Percentiles rank a stretch among this genome's conserved stretches.
These are phyloP conservation scores for Sarcoramphus papa DNA, from an alignment of 2,797 vertebrate species.

Conservation along the genomic window DNA sequence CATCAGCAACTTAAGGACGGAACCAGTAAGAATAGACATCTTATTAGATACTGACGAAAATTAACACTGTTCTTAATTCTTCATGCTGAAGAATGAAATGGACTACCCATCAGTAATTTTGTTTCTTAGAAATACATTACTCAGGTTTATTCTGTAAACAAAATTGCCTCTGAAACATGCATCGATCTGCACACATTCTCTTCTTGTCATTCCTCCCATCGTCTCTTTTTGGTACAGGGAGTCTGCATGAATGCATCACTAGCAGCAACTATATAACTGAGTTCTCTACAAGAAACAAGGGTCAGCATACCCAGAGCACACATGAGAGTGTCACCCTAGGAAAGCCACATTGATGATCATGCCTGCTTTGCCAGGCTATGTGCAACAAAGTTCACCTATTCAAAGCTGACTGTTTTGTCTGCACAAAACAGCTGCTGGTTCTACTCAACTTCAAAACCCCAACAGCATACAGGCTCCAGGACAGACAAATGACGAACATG, in stretches of 20 bases:
- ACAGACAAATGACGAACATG: not conserved
- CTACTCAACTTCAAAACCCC: not conserved
- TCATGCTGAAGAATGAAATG: not conserved
- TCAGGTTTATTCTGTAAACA: not conserved
- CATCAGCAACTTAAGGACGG: not conserved
- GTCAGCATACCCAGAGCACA: not conserved
- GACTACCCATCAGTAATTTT: not conserved
- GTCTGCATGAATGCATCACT: rapidly evolving
- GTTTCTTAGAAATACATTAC: not conserved
- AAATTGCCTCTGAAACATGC: not conserved
- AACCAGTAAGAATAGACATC: not conserved
- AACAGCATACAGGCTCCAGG: not conserved
- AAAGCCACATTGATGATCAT: not conserved
- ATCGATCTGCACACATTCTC: not conserved
- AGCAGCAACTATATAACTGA: not conserved
- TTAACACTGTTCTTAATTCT: not conserved
- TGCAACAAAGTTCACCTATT: not conserved
- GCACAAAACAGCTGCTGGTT: not conserved
- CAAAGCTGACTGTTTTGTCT: not conserved
- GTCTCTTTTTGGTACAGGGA: not conserved
- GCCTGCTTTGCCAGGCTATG: not conserved
- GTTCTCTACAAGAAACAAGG: not conserved
- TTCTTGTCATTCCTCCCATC: not conserved
- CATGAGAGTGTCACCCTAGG: not conserved
- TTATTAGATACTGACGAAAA: not conserved